Evolutionary conservation across 2,797 vertebrate genomes (phyloP).

Genomic region (Crenuchus spilurus): DNA sequence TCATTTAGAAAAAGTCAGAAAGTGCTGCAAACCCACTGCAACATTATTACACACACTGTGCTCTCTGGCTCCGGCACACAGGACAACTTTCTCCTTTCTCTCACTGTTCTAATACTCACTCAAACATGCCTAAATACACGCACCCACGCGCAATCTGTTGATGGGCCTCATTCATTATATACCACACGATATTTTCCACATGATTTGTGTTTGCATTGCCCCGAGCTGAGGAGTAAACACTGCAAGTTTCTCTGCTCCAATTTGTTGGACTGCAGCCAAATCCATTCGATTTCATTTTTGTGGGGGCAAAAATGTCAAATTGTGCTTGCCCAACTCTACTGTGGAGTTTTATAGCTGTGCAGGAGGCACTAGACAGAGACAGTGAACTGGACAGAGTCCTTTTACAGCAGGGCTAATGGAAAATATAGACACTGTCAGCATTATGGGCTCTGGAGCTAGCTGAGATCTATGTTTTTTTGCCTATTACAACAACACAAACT

Average conservation of each 20-base stretch:
- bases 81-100: not conserved
- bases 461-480: not conserved
- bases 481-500: constrained; percentile 9
- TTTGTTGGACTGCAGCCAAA: constrained; percentile 24
- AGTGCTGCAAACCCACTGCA: constrained; percentile 5
- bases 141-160: constrained; percentile 5
- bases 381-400: constrained; percentile 32
- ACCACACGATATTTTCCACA: constrained; percentile 12
- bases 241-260: not conserved
- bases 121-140: constrained; percentile 23
- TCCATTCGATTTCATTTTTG: constrained; percentile 31
- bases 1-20: constrained; percentile 56
- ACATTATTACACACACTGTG: constrained; percentile 34
- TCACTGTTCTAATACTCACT: not conserved
- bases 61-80: not conserved
- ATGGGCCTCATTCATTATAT: constrained; percentile 9
- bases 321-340: constrained; percentile 17
- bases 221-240: constrained; percentile 33
- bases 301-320: constrained; percentile 37
- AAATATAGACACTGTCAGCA: constrained; percentile 17
- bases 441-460: not conserved
- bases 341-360: constrained; percentile 23
- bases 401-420: constrained; percentile 42
- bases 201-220: constrained; percentile 29
- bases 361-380: constrained; percentile 14